These are phyloP conservation scores for Colostygia pectinataria DNA, from an alignment of 2,888 invertebrate species.

Conservation along the genomic window DNA sequence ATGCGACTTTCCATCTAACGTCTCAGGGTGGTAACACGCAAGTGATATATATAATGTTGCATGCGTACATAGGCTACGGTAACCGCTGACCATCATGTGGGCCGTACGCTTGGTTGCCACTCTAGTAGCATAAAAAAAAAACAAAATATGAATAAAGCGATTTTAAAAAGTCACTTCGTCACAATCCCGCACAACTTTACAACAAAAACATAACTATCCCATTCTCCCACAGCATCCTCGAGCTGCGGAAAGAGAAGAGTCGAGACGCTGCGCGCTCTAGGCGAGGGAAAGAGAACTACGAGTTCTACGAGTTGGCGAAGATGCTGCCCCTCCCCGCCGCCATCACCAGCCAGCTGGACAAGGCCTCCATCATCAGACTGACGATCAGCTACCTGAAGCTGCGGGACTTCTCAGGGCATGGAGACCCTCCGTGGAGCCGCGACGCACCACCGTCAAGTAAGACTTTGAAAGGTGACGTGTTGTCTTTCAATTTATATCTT, in stretches of 20 bases:
- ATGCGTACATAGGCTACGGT: too few relatives aligned
- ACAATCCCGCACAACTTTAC: too few relatives aligned
- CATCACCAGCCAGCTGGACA: slow-evolving; percentile 96
- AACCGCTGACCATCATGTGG: too few relatives aligned
- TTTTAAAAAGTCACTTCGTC: too few relatives aligned
- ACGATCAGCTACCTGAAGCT: slow-evolving; percentile 98
- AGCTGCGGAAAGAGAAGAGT: slow-evolving; percentile 96
- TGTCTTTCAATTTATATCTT: slow-evolving; percentile 20
- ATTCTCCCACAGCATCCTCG: slow-evolving; percentile 91
- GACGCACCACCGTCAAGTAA: slow-evolving; percentile 91
- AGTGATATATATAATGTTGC: too few relatives aligned
- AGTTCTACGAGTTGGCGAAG: slow-evolving; percentile 97
- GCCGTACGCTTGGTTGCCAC: too few relatives aligned
- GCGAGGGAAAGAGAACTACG: slow-evolving; percentile 97
- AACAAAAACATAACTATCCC: slow-evolving; percentile 42
- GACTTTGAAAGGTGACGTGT: slow-evolving; percentile 89
- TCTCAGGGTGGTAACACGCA: too few relatives aligned
- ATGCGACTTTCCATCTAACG: too few relatives aligned
- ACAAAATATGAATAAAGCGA: too few relatives aligned
- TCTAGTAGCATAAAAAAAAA: too few relatives aligned
- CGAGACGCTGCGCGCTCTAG: slow-evolving; percentile 95
- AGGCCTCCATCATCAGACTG: slow-evolving; percentile 97
- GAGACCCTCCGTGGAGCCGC: slow-evolving; percentile 97
- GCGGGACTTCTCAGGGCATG: slow-evolving; percentile 96
- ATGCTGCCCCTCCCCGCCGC: slow-evolving; percentile 95